These are phyloP conservation scores for Gobio occitaniae DNA, from an alignment of 2,797 vertebrate species.

Conservation along the genomic window DNA sequence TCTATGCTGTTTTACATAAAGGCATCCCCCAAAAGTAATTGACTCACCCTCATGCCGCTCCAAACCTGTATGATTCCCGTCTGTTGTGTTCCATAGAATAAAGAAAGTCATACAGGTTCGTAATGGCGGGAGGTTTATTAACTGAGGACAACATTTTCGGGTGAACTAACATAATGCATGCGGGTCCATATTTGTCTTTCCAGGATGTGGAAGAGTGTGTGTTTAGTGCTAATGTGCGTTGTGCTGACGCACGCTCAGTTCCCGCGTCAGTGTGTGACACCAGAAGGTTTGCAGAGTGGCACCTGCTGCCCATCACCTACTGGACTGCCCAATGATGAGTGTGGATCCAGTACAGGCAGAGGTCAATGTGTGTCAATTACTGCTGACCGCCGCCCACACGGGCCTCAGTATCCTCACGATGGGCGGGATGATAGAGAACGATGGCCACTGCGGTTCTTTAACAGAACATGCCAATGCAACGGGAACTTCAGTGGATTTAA, in stretches of 20 bases:
- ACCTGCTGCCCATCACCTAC: slow-evolving; percentile 89
- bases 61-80: not conserved
- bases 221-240: slow-evolving; percentile 66
- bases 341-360: slow-evolving; percentile 83
- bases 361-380: slow-evolving; percentile 83
- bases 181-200: not conserved
- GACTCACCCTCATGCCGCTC: not conserved
- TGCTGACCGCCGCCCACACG: slow-evolving; percentile 83
- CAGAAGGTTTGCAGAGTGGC: slow-evolving; percentile 79
- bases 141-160: not conserved
- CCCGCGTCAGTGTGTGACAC: slow-evolving; percentile 85
- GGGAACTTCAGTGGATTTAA: slow-evolving; percentile 88
- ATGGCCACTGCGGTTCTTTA: slow-evolving; percentile 94
- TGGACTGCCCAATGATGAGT: slow-evolving; percentile 79
- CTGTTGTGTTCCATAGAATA: not conserved
- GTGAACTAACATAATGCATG: not conserved
- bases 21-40: not conserved
- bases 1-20: not conserved
- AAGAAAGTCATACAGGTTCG: not conserved
- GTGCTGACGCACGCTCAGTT: slow-evolving; percentile 82
- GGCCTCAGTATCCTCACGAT: slow-evolving; percentile 89
- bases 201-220: slow-evolving; percentile 70
- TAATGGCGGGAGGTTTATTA: not conserved
- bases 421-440: slow-evolving; percentile 91
- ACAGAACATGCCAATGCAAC: slow-evolving; percentile 88